Base-by-base conservation (phyloP, 2,797 vertebrate species). In the Pseudochirops corinnae region DNA sequence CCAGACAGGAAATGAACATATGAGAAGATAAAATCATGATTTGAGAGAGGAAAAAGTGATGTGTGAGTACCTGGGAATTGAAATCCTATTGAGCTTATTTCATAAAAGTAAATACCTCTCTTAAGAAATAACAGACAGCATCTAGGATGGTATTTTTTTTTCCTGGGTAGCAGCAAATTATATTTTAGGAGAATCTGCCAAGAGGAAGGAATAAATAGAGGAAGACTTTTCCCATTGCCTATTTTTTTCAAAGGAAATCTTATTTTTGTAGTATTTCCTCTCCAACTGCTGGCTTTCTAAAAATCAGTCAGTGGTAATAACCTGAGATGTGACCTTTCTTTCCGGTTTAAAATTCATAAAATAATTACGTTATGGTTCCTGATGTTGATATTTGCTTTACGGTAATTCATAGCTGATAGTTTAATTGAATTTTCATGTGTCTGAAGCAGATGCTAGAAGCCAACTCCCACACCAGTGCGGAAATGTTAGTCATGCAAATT, bases 391-490 rank as follows among this genome's bases (percentile, higher is more conserved):
- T 98, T 98, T 98, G 94, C 97, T 96, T 94, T 97, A 96, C 46
- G 5, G 96, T 98, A 98, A 98, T 98, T 98, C 96, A 98, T 93
- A 96, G 96, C 90, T 98, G 98, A 98, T 97, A 97, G 96, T 98
- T 98, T 98, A 98, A 98, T 98, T 98, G 98, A 98, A 98, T 98
- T 98, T 98, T 98, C 98, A 97, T 98, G 97, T 97, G 97, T 97
- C 98, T 98, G 98, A 98, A 98, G 98, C 97, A 98, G 98, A 98
- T 97, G 98, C 97, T 98, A 96, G 96, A 98, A 93, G 94, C 96
- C 97, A 97, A 95, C 95, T 98, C 94, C 93, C 94, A 93, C 96
- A 97, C 96, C 93, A 94, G 93, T 95, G 60, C 96, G 93, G 95
- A 95, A 97, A 96, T 97, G 93, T 98, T 98, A 98, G 97, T 98